Evolutionary conservation across 2,113 vertebrate species (phyloP).

Genomic region (Jaculus jaculus): DNA sequence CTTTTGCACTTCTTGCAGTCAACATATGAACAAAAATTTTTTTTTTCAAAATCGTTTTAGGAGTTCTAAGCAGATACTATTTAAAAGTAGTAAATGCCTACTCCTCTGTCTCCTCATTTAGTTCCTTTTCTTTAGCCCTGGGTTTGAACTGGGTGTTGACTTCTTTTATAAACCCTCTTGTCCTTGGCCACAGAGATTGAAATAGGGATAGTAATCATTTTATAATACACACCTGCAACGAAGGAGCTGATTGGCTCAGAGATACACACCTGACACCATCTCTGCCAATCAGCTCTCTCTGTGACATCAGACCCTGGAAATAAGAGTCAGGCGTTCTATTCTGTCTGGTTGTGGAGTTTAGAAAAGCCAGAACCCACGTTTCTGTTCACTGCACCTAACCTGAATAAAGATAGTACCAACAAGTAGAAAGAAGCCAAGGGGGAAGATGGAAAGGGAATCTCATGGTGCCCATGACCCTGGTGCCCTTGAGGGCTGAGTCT

Average conservation of each 20-base stretch:
- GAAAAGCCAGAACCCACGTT: neutral
- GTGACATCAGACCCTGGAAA: neutral
- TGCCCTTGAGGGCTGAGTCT: neutral
- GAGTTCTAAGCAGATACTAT: neutral
- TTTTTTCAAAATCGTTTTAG: neutral
- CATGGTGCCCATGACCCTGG: neutral
- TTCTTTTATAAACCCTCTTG: neutral
- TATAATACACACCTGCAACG: accelerated
- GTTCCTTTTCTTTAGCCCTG: neutral
- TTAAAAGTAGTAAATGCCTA: neutral
- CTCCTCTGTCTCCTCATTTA: neutral
- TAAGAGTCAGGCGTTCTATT: neutral
- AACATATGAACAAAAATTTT: neutral
- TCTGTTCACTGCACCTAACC: neutral
- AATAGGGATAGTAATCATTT: too few species aligned
- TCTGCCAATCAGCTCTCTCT: neutral
- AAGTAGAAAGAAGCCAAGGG: neutral
- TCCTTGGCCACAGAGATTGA: neutral
- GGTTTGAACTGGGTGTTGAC: neutral
- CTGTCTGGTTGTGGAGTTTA: neutral
- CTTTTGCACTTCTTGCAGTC: neutral
- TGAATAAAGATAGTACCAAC: neutral
- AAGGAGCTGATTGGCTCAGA: neutral
- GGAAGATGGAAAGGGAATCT: neutral
- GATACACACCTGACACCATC: accelerated